phyloP scores from a whole-genome alignment of 2,888 invertebrate species.

The Drosophila aldrichi region DNA sequence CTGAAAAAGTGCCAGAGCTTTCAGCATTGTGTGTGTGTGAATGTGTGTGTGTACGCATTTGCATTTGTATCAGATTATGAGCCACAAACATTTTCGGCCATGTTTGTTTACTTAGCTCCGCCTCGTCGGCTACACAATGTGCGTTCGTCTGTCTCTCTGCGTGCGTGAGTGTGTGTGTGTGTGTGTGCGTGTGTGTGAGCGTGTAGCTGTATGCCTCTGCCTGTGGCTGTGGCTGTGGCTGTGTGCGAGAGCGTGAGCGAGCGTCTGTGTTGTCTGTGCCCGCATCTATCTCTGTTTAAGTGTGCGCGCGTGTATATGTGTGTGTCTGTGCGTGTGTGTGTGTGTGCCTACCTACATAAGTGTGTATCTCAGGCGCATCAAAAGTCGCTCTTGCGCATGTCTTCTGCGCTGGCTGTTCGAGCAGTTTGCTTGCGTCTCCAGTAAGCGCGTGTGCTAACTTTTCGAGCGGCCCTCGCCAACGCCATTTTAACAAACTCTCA shows the following conservation, averaged over 20 bases:
- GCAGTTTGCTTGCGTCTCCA: conserved; percentile 26
- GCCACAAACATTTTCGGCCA: conserved; percentile 84
- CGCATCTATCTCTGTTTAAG: conserved; percentile 52
- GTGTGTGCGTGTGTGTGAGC: conserved; percentile 20
- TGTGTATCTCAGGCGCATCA: conserved; percentile 60
- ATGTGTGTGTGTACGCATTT: conserved; percentile 53
- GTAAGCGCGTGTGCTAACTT: conserved; percentile 9
- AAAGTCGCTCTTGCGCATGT: conserved; percentile 78
- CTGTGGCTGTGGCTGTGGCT: conserved; percentile 2
- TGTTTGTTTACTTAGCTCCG: conserved; percentile 85
- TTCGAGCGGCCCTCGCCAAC: conserved; percentile 44
- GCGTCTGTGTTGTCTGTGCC: conserved; percentile 55
- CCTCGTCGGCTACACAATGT: conserved; percentile 75
- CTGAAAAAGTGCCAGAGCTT: conserved; percentile 54
- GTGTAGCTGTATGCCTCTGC: conserved; percentile 33
- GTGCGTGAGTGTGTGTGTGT: conserved; percentile 32
- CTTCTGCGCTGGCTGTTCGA: conserved; percentile 64
- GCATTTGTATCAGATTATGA: conserved; percentile 82
- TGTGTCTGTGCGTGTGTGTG: conserved; percentile 30
- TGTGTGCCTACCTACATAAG: conserved; percentile 38
- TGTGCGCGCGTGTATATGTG: conserved; percentile 10
- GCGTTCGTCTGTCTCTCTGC: conserved; percentile 38
- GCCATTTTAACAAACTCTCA: conserved; percentile 66
- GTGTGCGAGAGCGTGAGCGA: conserved; percentile 48
- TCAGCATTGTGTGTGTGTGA: conserved; percentile 21